Base-by-base conservation (phyloP, 2,113 vertebrate species). In the Pleuronectes platessa region DNA sequence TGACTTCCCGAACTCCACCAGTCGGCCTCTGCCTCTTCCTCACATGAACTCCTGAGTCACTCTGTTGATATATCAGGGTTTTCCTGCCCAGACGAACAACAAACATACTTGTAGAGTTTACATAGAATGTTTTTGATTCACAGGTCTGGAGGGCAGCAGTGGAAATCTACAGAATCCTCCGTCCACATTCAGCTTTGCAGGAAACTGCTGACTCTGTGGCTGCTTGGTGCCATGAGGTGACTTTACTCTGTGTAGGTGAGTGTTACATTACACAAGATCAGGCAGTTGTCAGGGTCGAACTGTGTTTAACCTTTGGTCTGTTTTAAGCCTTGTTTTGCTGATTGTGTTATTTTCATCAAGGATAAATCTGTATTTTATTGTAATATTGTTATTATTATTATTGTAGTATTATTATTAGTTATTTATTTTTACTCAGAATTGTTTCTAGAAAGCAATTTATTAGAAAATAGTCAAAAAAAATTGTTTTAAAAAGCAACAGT, bases 1-100 rank as follows among this genome's bases (percentile, higher is more conserved):
- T 93, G 89, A 92, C 85, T 88, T 68, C 74, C 85, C 47, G 17
- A 31, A 61, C 68, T 68, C 62, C 31, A 80, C 35, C 4, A 27
- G 13, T 27, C 8, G 27, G 11, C 21, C 71, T 56, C 61, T 18
- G 53, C 54, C 0, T 27, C 56, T 15, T 35, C 9, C 26, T 51
- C 18, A 60, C 20, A 55, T 31, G 31, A 31, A 31, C 31, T 31
- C 59, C 31, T 53, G 3, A 27, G 23, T 55, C 54, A 10, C 54
- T 55, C n/a, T 12, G 9, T 23, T 10, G n/a, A 23, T 14, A 54
- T 5, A 54, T 15, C 3, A 13, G 0, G 3, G 20, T 47, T 26
- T 23, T 60, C 58, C 10, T 61, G 37, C 76, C 31, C 17, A 24
- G 18, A 69, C 31, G 5, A 53, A 53, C 21, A 64, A 56, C 9